Base-by-base conservation (phyloP, 1,140 invertebrate genomes). In the Panonychus citri region DNA sequence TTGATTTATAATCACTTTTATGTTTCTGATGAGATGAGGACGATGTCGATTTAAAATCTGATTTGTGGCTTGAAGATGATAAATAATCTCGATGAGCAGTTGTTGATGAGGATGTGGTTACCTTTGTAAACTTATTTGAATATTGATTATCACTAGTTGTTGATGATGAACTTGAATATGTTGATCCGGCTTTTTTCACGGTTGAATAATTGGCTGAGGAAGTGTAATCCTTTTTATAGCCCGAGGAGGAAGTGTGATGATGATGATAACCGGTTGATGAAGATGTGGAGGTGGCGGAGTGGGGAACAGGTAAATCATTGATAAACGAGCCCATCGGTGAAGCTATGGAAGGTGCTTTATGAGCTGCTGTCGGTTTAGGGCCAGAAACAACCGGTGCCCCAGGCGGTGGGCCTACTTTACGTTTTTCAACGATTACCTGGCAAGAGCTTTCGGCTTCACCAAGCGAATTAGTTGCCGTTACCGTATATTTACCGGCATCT, bases 371-470 rank as follows among this genome's bases (percentile, higher is more conserved):
- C 19, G 43, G 43, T 24, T 46, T 46, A 2, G 43, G 43, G 2
- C 43, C 43, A 24, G 43, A 21, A 24, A 46, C 43, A n/a, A 46
- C 43, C 1, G 43, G 43, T 19, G n/a, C 43, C 15, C 43, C 43
- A 46, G 13, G 43, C 19, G n/a, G 43, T 46, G 43, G 15, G n/a
- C 13, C 43, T n/a, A 19, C 8, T n/a, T 46, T 46, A 10, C 21
- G n/a, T 83, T 89, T 89, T 82, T 98, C 91, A 64, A 98, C 90
- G 64, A 91, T 90, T 28, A 99, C 84, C 58, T 90, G 83, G 70
- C 89, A 95, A 48, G 78, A 81, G 2, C 91, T 96, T 74, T 95
- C 89, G 65, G 93, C 88, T 24, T 79, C 79, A 62, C 95, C 95
- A 60, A 94, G 81, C 21, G 76, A 74, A 70, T 97, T 98, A 39